Evolutionary conservation across 2,888 invertebrate species (phyloP).

Genomic region (Callyntrura sp.): DNA sequence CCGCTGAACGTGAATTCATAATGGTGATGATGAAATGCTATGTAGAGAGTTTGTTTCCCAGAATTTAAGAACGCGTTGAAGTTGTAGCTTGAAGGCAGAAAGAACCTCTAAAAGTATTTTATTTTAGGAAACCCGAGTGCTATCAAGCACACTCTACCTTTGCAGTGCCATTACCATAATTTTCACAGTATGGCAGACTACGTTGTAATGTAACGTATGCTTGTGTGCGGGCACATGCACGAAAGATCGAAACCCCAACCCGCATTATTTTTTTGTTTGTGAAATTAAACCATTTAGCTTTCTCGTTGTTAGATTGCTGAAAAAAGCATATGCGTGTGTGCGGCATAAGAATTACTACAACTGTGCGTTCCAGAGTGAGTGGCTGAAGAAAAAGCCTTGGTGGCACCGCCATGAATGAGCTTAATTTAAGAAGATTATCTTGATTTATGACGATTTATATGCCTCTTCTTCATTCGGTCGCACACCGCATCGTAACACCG

Average conservation of each 20-base stretch:
- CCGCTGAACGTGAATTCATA: constrained; percentile 36
- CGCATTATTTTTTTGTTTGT: background rate
- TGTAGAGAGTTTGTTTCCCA: too few species aligned
- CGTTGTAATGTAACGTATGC: background rate
- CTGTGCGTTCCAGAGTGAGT: too few species aligned
- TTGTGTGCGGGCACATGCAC: background rate
- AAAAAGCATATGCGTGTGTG: constrained; percentile 24
- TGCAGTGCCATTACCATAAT: background rate
- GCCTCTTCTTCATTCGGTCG: constrained; percentile 56
- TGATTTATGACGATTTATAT: constrained; percentile 64
- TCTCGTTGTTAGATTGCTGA: background rate
- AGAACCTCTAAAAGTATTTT: background rate
- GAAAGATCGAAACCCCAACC: background rate
- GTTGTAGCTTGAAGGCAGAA: background rate
- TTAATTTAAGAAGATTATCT: constrained; percentile 69
- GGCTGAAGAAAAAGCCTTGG: constrained; percentile 9
- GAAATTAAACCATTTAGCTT: constrained; percentile 19
- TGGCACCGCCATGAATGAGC: constrained; percentile 33
- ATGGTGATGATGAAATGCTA: background rate
- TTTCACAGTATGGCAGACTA: background rate
- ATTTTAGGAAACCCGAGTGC: background rate
- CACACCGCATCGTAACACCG: background rate
- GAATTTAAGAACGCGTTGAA: background rate
- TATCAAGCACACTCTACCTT: background rate
- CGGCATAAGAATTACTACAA: background rate